These are phyloP conservation scores for Thamnophis sirtalis DNA, from an alignment of 2,113 vertebrate species.

Conservation along the genomic window DNA sequence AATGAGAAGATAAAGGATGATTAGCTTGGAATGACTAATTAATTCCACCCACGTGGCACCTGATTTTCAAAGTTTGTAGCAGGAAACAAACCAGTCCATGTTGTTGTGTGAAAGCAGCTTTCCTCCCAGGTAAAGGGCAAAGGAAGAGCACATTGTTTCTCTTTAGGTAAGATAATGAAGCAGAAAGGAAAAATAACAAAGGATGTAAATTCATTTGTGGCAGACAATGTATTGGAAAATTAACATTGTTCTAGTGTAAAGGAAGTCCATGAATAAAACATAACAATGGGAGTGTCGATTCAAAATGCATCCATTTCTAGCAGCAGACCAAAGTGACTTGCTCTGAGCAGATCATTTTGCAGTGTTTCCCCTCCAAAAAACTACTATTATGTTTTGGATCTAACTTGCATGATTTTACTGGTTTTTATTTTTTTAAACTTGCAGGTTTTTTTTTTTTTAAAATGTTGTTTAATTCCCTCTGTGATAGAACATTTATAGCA, in stretches of 20 bases:
- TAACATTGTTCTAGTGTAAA: constrained; percentile 2
- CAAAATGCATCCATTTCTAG: not conserved
- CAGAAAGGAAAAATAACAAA: not conserved
- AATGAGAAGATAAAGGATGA: not conserved
- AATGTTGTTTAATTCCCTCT: not conserved
- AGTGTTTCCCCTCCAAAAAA: not conserved
- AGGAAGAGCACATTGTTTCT: not conserved
- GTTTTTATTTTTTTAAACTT: not conserved
- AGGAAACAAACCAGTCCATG: not conserved
- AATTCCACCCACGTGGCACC: not conserved
- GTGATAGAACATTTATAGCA: constrained; percentile 29
- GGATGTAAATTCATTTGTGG: not conserved
- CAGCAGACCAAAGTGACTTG: not conserved
- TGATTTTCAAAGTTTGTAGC: not conserved
- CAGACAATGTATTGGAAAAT: constrained; percentile 12
- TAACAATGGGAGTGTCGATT: not conserved
- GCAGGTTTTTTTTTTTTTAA: not conserved
- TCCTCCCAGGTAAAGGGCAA: not conserved
- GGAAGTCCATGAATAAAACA: not conserved
- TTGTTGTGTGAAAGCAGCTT: not conserved
- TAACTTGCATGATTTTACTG: not conserved
- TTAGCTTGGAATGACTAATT: not conserved
- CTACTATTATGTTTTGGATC: not conserved
- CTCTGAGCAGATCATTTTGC: not conserved
- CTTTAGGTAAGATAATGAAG: not conserved